Conservation (phyloP, 1,140 invertebrate genomes). For the Coptotermes formosanus region DNA sequence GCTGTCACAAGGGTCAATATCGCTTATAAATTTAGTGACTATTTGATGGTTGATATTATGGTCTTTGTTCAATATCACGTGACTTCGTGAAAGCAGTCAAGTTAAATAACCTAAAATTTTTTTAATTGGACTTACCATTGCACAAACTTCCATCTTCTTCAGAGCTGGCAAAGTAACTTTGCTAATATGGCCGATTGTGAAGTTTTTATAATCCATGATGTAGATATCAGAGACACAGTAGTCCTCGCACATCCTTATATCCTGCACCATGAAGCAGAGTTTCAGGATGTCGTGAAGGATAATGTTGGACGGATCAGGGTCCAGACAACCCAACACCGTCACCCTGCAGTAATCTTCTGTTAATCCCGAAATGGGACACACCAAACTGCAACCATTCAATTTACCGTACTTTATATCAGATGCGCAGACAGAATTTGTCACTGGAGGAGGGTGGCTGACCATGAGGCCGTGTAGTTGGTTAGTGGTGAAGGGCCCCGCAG, state of each 20-base stretch:
- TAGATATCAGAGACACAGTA: slow-evolving; percentile 45
- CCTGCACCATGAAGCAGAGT: slow-evolving; percentile 39
- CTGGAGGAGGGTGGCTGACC: too few species aligned
- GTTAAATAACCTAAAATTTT: too few species aligned
- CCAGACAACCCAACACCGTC: neutral
- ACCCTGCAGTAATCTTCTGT: neutral
- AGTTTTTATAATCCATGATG: slow-evolving; percentile 44
- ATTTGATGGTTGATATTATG: too few species aligned
- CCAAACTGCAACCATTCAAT: neutral
- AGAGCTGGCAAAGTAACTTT: slow-evolving; percentile 44
- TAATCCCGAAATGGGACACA: neutral
- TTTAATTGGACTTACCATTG: too few species aligned
- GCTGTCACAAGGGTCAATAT: too few species aligned
- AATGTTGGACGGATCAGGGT: neutral
- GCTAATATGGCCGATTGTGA: slow-evolving; percentile 42
- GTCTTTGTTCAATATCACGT: too few species aligned
- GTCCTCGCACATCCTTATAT: slow-evolving; percentile 42
- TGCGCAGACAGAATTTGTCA: too few species aligned
- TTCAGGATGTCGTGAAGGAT: slow-evolving; percentile 36
- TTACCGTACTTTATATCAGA: too few species aligned
- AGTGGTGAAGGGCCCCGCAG: too few species aligned
- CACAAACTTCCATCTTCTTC: slow-evolving; percentile 45
- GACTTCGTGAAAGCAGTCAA: too few species aligned
- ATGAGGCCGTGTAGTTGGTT: too few species aligned
- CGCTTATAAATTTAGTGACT: too few species aligned